Evolutionary conservation across 2,888 invertebrate genomes (phyloP), one percentile per base, ranked within the genome.

Genomic region (Ectemnius lituratus): DNA sequence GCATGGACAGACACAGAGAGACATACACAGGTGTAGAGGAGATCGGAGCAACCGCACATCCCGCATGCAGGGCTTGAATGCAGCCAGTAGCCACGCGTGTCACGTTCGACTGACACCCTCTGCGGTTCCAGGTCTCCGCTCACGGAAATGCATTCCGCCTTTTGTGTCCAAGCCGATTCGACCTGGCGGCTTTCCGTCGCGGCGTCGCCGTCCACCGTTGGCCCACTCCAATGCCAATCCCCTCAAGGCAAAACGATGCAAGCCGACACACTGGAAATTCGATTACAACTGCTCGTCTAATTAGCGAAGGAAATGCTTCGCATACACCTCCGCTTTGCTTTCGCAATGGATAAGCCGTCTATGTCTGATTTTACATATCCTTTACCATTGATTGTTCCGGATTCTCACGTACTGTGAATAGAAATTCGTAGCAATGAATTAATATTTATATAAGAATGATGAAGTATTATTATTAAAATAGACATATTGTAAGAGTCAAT

Each of bases 31-130:
- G 37, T 37, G 37, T 37, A 37, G 1, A 37, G 56, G 70, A 68
- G 59, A 73, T 70, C 79, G 75, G 70, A 73, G 70, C 57, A 64
- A 78, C 75, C 70, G 37, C 79, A 63, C 23, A 56, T 70, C 59
- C 61, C 66, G 67, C 66, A 18, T 58, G 60, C 75, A 27, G 20
- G 45, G 37, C 37, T 11, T 8, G 37, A 11, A 37, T 37, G 37
- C 37, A 37, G 37, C 37, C 37, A 11, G 37, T 37, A 37, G 37
- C 23, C 67, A 37, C 45, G 57, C 62, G n/a, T 65, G 45, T 66
- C 47, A 37, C 18, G 59, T 65, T 61, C 63, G 56, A 57, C 60
- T 65, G 71, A 75, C 75, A 70, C 49, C 52, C 66, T 66, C 68
- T 62, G 49, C 20, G 13, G 28, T 61, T 49, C 62, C 69, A 52